These are phyloP conservation scores for Fregata magnificens DNA, from an alignment of 2,113 vertebrate species.

Conservation along the genomic window DNA sequence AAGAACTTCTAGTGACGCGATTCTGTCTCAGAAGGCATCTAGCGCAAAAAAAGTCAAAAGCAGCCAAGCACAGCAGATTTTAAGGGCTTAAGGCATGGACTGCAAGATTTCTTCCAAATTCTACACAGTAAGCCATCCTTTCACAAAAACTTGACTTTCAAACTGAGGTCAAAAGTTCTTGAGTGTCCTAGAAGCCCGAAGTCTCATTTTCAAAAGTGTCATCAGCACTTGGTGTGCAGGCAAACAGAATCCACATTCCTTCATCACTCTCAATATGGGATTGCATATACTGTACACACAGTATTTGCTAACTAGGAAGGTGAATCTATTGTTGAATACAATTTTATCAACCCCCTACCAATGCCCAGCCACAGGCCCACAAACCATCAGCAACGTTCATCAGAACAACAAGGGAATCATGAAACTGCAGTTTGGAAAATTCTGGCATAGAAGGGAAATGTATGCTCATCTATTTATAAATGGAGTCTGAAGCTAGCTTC, in stretches of 20 bases:
- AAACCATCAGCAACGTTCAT: neutral
- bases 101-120: neutral
- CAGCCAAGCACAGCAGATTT: neutral
- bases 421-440: neutral
- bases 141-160: neutral
- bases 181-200: neutral
- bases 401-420: neutral
- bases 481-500: constrained; percentile 4
- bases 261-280: neutral
- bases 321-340: neutral
- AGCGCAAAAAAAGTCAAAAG: neutral
- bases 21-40: neutral
- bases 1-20: neutral
- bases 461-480: constrained; percentile 31
- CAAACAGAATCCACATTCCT: neutral
- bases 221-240: neutral
- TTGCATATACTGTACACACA: neutral
- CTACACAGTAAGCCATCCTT: neutral
- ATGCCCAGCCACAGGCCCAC: neutral
- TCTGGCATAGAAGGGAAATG: neutral
- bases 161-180: neutral
- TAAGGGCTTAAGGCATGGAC: neutral
- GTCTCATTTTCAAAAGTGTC: neutral
- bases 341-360: neutral
- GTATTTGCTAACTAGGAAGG: neutral